Percentiles rank a stretch among this genome's conserved stretches.
These are phyloP conservation scores for Monomorium pharaonis DNA, from an alignment of 1,140 invertebrate genomes.

Conservation along the genomic window DNA sequence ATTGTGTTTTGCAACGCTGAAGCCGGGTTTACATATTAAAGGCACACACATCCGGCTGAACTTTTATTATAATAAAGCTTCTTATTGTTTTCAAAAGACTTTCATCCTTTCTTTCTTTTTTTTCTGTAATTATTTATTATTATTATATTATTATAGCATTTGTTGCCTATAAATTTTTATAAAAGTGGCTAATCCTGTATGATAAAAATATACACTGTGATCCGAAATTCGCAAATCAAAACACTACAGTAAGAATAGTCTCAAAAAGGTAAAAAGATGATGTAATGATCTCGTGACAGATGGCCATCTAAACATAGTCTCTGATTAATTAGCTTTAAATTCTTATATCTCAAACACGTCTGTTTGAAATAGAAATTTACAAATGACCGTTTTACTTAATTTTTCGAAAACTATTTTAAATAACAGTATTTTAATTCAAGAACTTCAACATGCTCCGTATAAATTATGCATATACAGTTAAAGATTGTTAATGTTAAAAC, in stretches of 20 bases:
- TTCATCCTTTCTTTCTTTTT: no score
- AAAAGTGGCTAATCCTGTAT: neutral
- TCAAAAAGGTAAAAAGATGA: no score
- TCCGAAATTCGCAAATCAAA: no score
- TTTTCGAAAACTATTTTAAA: no score
- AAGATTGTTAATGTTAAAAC: neutral
- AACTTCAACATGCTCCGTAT: neutral
- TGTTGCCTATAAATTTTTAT: neutral
- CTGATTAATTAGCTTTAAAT: no score
- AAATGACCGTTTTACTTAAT: no score
- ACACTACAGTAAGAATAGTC: no score
- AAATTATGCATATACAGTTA: neutral
- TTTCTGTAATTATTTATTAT: neutral
- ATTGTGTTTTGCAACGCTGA: neutral
- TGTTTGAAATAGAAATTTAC: no score
- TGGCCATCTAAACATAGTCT: no score
- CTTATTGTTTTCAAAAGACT: neutral
- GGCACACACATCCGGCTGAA: neutral
- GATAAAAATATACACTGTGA: neutral
- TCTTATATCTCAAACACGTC: no score
- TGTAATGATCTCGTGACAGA: no score
- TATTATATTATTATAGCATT: neutral
- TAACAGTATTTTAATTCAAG: no score
- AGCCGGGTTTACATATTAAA: neutral
- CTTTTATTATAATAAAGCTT: slow-evolving; percentile 11